Base-by-base conservation (phyloP, 1,140 invertebrate genomes). In the Drosophila setifemur region DNA sequence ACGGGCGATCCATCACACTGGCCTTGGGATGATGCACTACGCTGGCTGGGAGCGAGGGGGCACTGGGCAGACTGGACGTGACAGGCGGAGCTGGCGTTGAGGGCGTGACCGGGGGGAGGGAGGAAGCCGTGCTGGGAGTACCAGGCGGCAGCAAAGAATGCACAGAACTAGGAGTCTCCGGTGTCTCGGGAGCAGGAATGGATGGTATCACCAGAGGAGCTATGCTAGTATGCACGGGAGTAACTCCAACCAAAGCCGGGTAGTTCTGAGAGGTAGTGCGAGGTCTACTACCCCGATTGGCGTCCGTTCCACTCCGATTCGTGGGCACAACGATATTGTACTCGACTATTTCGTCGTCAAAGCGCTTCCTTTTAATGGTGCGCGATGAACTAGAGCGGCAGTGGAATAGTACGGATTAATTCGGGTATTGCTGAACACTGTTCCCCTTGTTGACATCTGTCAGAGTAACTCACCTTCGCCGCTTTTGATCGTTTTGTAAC, bases 301-400 rank as follows among this genome's bases (percentile, higher is more conserved):
- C 87, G 39, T 91, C 91, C 8, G 93, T 90, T 35, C 93, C 90
- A 23, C 93, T 90, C 18, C 93, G 93, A 31, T 93, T 91, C 92
- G 93, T 74, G 4, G 95, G 93, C 68, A 95, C 91, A 74, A 94
- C 94, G 28, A 95, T 91, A 88, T 95, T 96, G 72, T 96, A 96
- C 91, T 97, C 95, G 0, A 99, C 98, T 29, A 99, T 91, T 91
- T 99, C 98, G 93, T 99, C 98, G 90, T 99, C 98, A 92, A 99
- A 99, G 72, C 98, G 97, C 79, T 96, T 95, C 4, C 98, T 92
- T 91, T 98, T 99, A 81, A 99, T 98, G 7, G 97, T 98, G 40
- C 98, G 92, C 23, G 96, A 97, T 4, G 97, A 98, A 88, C 96
- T 97, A n/a, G n/a, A n/a, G n/a, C n/a, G 75, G 21, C 14, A 25